Evolutionary conservation across 37 sponge, comb jelly and placozoan species (phyloP).

Genomic region (Spongia lamella): DNA sequence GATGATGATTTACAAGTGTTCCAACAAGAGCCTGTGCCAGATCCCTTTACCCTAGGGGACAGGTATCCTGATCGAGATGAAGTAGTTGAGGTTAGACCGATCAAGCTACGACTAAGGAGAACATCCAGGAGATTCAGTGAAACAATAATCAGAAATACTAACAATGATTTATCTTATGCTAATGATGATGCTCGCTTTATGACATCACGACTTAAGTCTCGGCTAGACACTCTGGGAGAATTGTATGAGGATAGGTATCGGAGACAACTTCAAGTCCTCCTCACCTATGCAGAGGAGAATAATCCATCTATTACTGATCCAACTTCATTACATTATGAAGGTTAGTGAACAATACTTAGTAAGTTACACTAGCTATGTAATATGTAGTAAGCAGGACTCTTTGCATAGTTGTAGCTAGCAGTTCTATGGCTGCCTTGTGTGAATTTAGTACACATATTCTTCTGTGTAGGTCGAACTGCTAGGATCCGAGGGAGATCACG

Average conservation of each 20-base stretch:
- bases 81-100: conserved; percentile 52
- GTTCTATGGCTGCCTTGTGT: too few relatives aligned
- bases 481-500: conserved; percentile 9
- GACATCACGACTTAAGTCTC: conserved; percentile 59
- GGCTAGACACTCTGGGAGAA: conserved; percentile 20
- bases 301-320: conserved; percentile 1
- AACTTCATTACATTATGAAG: conserved; percentile 71
- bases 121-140: conserved; percentile 51
- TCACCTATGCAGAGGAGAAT: conserved; percentile 47
- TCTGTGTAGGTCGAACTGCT: conserved; percentile 65
- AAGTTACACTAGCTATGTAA: too few relatives aligned
- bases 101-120: conserved; percentile 39
- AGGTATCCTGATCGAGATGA: conserved; percentile 64
- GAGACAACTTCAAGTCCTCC: conserved; percentile 34
- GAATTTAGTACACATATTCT: too few relatives aligned
- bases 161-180: conserved; percentile 28
- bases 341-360: conserved; percentile 24
- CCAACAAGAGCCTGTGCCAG: conserved; percentile 24
- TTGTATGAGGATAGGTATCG: not conserved
- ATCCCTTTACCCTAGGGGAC: conserved; percentile 23
- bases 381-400: too few relatives aligned
- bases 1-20: too few relatives aligned
- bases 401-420: too few relatives aligned
- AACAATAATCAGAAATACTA: conserved; percentile 49
- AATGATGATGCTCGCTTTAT: conserved; percentile 48